A percentile compares a stretch with the other conserved stretches of the same genome.
These are phyloP conservation scores for Lampris incognitus DNA, from an alignment of 2,113 vertebrate species.

Conservation along the genomic window DNA sequence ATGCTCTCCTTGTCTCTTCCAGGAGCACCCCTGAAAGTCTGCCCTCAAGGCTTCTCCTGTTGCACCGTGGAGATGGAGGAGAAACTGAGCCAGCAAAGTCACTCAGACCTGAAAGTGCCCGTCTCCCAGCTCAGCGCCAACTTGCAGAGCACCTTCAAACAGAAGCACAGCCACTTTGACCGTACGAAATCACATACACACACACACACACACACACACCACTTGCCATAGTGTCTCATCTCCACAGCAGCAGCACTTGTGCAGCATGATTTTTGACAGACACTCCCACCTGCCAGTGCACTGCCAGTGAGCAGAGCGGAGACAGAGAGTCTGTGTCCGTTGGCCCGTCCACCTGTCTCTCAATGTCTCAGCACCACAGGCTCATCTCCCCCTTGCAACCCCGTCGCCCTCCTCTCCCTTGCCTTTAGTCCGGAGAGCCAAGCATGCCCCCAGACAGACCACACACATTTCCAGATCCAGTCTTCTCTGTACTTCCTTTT, in stretches of 20 bases:
- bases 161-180: conserved; percentile 92
- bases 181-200: conserved; percentile 71
- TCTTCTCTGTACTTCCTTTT: conserved; percentile 70
- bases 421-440: conserved; percentile 55
- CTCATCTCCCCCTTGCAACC: conserved; percentile 1
- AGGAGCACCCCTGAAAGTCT: conserved; percentile 96
- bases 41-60: conserved; percentile 93
- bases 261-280: conserved; percentile 66
- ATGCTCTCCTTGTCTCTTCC: conserved; percentile 61
- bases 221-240: background rate
- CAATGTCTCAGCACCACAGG: conserved; percentile 57
- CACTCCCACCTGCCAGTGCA: conserved; percentile 70
- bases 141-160: conserved; percentile 90
- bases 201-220: conserved; percentile 2
- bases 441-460: conserved; percentile 69
- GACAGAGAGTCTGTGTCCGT: conserved; percentile 70
- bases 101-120: conserved; percentile 90
- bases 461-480: conserved; percentile 76
- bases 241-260: conserved; percentile 14
- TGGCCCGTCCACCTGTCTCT: conserved; percentile 78
- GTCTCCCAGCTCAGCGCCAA: conserved; percentile 88
- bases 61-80: conserved; percentile 99
- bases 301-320: conserved; percentile 46
- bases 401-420: conserved; percentile 5
- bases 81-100: conserved; percentile 93